Conservation (phyloP, 2,888 invertebrate genomes). For the Cenopis cana region DNA sequence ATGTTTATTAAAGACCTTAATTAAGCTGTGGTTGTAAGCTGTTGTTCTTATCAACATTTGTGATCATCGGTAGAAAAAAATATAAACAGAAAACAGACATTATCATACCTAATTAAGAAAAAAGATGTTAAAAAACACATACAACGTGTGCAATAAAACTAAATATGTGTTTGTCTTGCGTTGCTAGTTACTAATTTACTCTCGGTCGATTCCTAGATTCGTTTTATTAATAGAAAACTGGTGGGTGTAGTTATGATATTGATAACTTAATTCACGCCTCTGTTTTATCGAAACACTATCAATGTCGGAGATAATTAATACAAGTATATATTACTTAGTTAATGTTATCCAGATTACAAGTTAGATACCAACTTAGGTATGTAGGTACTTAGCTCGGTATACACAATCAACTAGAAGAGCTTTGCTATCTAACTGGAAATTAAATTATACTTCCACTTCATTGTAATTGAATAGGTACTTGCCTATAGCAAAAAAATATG, state of each 20-base stretch:
- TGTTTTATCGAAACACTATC: slow-evolving; percentile 19
- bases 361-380: neutral
- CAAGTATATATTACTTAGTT: slow-evolving; percentile 10
- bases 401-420: neutral
- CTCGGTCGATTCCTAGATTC: neutral
- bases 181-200: too few species aligned
- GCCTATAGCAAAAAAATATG: too few species aligned
- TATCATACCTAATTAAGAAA: neutral
- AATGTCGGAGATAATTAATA: slow-evolving; percentile 31
- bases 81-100: neutral
- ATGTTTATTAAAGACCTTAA: neutral
- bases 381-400: too few species aligned
- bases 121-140: neutral
- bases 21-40: neutral
- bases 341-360: slow-evolving; percentile 21
- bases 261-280: slow-evolving; percentile 6
- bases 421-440: neutral
- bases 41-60: neutral
- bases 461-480: too few species aligned
- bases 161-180: neutral
- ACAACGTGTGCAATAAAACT: neutral
- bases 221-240: neutral
- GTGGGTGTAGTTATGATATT: slow-evolving; percentile 22
- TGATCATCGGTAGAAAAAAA: neutral
- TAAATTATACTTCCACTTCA: neutral